These are phyloP conservation scores for Eriocheir sinensis DNA, from an alignment of 1,140 invertebrate species.

Conservation along the genomic window DNA sequence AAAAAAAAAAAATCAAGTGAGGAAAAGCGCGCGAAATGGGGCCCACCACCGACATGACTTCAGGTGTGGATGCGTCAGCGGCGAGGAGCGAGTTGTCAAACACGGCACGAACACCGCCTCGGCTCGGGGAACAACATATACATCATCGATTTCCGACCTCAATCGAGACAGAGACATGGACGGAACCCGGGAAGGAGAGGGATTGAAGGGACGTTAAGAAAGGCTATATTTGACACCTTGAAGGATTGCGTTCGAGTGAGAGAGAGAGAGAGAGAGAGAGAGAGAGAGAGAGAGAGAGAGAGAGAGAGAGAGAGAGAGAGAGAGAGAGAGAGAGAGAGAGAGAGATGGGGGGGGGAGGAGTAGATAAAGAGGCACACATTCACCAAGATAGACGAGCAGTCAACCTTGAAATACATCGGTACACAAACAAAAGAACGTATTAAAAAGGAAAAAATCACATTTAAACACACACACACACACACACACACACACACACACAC, in stretches of 20 bases:
- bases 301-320: neutral
- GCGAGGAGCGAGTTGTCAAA: too few relatives aligned
- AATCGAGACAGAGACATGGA: neutral
- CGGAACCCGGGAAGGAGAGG: neutral
- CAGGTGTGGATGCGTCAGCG: too few relatives aligned
- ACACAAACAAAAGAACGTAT: too few relatives aligned
- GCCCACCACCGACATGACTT: too few relatives aligned
- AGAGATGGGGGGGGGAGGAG: neutral
- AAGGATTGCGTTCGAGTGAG: neutral
- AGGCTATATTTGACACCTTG: neutral
- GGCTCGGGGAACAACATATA: neutral
- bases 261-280: constrained; percentile 22
- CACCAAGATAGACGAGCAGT: neutral
- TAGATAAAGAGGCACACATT: neutral
- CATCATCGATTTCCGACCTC: neutral
- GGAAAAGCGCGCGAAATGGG: too few relatives aligned
- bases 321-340: neutral
- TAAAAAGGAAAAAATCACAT: too few relatives aligned
- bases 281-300: constrained; percentile 22
- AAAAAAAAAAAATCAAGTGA: too few relatives aligned
- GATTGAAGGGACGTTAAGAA: neutral
- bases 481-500: neutral
- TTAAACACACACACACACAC: too few relatives aligned
- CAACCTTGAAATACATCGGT: neutral
- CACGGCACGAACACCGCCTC: too few relatives aligned